Conservation (phyloP, 1,140 invertebrate species). For the Potamilus streckersoni region DNA sequence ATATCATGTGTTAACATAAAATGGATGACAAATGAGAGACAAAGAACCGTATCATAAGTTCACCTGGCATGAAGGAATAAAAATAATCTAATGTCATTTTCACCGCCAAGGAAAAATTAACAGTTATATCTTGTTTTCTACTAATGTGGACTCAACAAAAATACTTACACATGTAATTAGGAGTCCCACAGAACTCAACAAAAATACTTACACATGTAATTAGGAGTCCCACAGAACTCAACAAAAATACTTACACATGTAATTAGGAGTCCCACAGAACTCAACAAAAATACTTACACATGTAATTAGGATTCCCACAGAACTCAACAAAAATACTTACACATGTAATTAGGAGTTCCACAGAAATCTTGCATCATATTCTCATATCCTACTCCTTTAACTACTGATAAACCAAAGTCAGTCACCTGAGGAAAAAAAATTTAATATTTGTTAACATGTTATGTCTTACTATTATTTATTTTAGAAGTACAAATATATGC, state of each 20-base stretch:
- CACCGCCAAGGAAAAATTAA: too few relatives aligned
- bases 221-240: constrained; percentile 73
- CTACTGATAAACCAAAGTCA: constrained; percentile 73
- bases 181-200: background rate
- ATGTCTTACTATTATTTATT: too few relatives aligned
- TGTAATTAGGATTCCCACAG: background rate
- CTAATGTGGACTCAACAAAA: background rate
- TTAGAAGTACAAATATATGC: too few relatives aligned
- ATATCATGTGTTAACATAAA: too few relatives aligned
- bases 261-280: background rate
- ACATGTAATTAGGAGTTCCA: constrained; percentile 74
- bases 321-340: constrained; percentile 54
- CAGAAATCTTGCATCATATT: constrained; percentile 73
- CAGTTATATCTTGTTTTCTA: too few relatives aligned
- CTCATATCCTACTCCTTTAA: constrained; percentile 71
- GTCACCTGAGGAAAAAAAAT: constrained; percentile 66
- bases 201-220: constrained; percentile 71
- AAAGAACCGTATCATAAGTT: too few relatives aligned
- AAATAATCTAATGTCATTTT: too few relatives aligned
- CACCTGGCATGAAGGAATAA: too few relatives aligned
- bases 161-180: constrained; percentile 4
- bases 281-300: constrained; percentile 4
- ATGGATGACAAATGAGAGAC: too few relatives aligned
- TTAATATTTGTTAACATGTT: background rate
- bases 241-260: constrained; percentile 7